These are phyloP conservation scores for Nomia melanderi DNA, from an alignment of 1,140 invertebrate genomes.

Conservation along the genomic window DNA sequence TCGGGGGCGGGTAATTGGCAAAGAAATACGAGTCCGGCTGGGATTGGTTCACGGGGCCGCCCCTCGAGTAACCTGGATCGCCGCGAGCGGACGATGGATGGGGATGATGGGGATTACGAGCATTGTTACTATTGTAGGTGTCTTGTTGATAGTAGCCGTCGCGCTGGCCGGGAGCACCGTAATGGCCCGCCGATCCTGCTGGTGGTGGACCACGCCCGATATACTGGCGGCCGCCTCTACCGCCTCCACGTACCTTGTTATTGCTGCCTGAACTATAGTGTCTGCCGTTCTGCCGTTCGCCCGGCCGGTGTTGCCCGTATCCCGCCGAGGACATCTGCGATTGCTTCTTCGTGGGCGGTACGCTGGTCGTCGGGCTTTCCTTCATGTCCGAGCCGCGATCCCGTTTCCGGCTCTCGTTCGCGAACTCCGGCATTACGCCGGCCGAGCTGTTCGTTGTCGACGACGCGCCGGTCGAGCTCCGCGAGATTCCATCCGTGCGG, in stretches of 20 bases:
- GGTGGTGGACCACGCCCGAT: conserved; percentile 64
- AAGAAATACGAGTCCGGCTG: conserved; percentile 64
- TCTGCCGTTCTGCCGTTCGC: conserved; percentile 74
- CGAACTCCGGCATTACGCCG: conserved; percentile 32
- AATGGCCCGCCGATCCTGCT: conserved; percentile 67
- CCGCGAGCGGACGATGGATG: conserved; percentile 52
- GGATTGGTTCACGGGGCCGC: conserved; percentile 18
- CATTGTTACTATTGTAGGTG: conserved; percentile 58
- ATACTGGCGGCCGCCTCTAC: conserved; percentile 71
- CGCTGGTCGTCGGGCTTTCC: conserved; percentile 27
- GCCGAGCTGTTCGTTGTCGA: conserved; percentile 42
- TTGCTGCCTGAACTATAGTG: conserved; percentile 79
- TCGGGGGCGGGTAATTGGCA: conserved; percentile 67
- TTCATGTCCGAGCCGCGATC: conserved; percentile 62
- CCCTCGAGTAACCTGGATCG: conserved; percentile 53
- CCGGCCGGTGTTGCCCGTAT: conserved; percentile 59
- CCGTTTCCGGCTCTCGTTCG: conserved; percentile 66
- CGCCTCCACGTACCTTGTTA: conserved; percentile 82
- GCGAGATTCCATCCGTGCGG: conserved; percentile 79
- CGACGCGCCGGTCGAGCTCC: conserved; percentile 55
- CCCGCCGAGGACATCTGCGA: conserved; percentile 43
- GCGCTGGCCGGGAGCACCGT: conserved; percentile 48
- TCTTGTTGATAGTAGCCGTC: conserved; percentile 63
- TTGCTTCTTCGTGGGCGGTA: conserved; percentile 65
- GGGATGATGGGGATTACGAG: conserved; percentile 47